A percentile compares a stretch with the other conserved stretches of the same genome.
Conservation (phyloP, 2,888 invertebrate species). For the Leptogaster cylindrica region DNA sequence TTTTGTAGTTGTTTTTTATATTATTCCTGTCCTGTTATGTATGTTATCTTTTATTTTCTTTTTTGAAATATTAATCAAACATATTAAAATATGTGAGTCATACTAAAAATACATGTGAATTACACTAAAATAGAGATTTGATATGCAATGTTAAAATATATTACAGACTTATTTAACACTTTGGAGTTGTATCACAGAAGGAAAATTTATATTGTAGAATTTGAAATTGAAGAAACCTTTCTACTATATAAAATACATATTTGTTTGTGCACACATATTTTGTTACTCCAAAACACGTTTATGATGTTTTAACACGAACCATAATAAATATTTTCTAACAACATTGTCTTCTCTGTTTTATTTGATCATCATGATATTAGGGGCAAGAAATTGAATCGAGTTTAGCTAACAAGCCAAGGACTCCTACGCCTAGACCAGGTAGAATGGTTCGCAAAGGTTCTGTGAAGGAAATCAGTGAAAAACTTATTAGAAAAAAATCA, state of each 20-base stretch:
- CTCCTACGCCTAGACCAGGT: not conserved
- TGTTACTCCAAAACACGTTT: slow-evolving; percentile 26
- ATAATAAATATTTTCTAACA: slow-evolving; percentile 32
- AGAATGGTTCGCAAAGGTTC: slow-evolving; percentile 70
- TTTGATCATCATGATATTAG: slow-evolving; percentile 1
- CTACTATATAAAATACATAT: slow-evolving; percentile 15
- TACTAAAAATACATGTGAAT: not conserved
- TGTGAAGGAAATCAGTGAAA: slow-evolving; percentile 79
- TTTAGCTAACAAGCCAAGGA: not conserved
- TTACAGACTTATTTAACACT: too few relatives aligned
- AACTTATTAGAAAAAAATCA: slow-evolving; percentile 72
- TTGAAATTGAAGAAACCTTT: too few relatives aligned
- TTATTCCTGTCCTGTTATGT: not conserved
- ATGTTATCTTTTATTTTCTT: not conserved
- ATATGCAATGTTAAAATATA: too few relatives aligned
- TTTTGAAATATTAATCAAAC: not conserved
- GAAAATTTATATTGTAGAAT: too few relatives aligned
- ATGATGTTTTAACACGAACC: slow-evolving; percentile 28
- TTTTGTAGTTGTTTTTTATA: not conserved
- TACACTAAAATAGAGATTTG: slow-evolving; percentile 1
- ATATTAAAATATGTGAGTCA: not conserved
- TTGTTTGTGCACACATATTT: too few relatives aligned
- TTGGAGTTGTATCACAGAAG: too few relatives aligned
- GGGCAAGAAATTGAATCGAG: slow-evolving; percentile 8
- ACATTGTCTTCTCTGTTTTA: slow-evolving; percentile 35